phyloP scores from a whole-genome alignment of 2,797 vertebrate genomes.

The Pseudomugil tenellus region DNA sequence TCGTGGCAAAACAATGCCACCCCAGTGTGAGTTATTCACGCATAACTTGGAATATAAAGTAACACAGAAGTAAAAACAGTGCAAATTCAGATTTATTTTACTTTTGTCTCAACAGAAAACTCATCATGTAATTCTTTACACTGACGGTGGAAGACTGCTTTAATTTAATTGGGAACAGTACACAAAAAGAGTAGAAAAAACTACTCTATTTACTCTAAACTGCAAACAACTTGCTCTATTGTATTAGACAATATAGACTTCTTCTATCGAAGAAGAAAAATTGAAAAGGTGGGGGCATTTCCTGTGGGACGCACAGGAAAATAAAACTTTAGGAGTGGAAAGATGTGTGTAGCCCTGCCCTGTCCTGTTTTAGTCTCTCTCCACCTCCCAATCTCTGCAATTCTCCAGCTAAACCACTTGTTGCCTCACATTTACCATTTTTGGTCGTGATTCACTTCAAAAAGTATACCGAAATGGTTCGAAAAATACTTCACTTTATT shows the following conservation, averaged over 20 bases:
- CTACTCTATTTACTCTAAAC: background rate
- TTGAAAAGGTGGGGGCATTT: conserved; percentile 71
- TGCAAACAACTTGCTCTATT: conserved; percentile 2
- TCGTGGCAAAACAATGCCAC: conserved; percentile 52
- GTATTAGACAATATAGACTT: conserved; percentile 47
- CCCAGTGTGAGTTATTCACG: conserved; percentile 24
- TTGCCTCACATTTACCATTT: conserved; percentile 58
- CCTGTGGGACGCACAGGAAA: conserved; percentile 69
- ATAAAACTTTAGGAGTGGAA: conserved; percentile 75
- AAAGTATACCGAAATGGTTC: conserved; percentile 14
- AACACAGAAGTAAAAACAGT: background rate
- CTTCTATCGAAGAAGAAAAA: conserved; percentile 23
- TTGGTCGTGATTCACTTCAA: conserved; percentile 34
- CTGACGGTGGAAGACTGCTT: background rate
- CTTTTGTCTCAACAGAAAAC: background rate
- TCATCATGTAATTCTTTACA: background rate
- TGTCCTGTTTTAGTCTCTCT: conserved; percentile 60
- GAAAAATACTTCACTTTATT: conserved; percentile 29
- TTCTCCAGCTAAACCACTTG: conserved; percentile 23
- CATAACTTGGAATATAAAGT: background rate
- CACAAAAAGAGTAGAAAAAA: background rate
- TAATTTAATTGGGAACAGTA: background rate
- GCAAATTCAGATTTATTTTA: background rate
- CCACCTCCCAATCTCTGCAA: conserved; percentile 31
- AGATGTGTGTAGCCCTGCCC: conserved; percentile 61